Conservation (phyloP, 2,888 invertebrate species). For the Epiblema foenella region DNA sequence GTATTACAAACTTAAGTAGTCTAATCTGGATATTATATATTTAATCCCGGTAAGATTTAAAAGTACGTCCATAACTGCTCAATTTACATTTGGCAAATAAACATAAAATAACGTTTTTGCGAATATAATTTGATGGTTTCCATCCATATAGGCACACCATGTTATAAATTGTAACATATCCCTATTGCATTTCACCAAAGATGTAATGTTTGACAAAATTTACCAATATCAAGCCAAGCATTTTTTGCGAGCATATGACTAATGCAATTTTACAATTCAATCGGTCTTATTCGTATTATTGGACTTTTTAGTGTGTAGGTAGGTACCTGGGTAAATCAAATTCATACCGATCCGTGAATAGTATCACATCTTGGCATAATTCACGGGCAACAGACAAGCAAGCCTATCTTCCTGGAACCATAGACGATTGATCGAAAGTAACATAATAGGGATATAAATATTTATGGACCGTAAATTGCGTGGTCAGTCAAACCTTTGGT, state of each 20-base stretch:
- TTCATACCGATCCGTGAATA: constrained; percentile 9
- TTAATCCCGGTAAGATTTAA: too few relatives aligned
- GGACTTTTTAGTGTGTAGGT: not conserved
- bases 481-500: constrained; percentile 60
- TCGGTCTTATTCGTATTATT: not conserved
- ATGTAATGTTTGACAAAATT: not conserved
- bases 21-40: too few relatives aligned
- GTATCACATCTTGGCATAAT: constrained; percentile 42
- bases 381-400: constrained; percentile 36
- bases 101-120: too few relatives aligned
- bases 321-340: not conserved
- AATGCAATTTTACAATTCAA: not conserved
- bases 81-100: too few relatives aligned
- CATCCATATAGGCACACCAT: too few relatives aligned
- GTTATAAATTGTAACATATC: too few relatives aligned
- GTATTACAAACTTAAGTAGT: too few relatives aligned
- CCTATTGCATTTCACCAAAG: not conserved
- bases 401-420: constrained; percentile 37
- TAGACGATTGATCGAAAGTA: constrained; percentile 59
- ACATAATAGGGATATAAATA: constrained; percentile 71
- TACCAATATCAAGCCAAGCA: not conserved
- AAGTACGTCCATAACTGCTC: too few relatives aligned
- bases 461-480: constrained; percentile 70
- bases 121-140: too few relatives aligned
- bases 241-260: not conserved